Percentiles rank a stretch among this genome's conserved stretches.
Conservation (phyloP, 53 echinoderm and acorn worm species). For the Zoroaster sp. region DNA sequence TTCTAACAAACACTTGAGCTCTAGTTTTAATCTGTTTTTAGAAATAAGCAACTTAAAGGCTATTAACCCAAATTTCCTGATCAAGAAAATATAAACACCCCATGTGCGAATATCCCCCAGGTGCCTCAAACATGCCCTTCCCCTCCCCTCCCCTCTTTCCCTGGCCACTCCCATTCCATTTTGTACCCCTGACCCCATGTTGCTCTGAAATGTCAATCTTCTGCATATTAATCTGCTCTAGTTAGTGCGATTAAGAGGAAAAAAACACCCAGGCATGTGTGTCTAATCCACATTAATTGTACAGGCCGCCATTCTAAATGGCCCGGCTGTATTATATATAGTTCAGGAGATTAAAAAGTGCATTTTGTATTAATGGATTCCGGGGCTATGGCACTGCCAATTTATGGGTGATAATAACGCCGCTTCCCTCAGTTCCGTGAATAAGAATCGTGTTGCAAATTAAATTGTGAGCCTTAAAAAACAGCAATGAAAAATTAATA, state of each 20-base stretch:
- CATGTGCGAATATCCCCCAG: no score
- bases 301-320: neutral
- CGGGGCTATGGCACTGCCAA: neutral
- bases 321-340: neutral
- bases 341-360: neutral
- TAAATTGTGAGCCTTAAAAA: neutral
- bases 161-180: neutral
- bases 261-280: neutral
- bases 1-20: no score
- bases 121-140: neutral
- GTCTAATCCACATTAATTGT: neutral
- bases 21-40: no score
- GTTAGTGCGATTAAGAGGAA: neutral
- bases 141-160: neutral
- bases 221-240: neutral
- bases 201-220: neutral
- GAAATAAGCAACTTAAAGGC: no score
- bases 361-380: neutral
- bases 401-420: neutral
- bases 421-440: neutral
- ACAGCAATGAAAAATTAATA: neutral
- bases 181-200: neutral
- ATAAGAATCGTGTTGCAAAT: neutral
- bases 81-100: no score
- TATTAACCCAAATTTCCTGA: no score